Evolutionary conservation across 2,888 invertebrate species (phyloP), one percentile per base, ranked within the genome.

Genomic region (Cyclophora punctaria): DNA sequence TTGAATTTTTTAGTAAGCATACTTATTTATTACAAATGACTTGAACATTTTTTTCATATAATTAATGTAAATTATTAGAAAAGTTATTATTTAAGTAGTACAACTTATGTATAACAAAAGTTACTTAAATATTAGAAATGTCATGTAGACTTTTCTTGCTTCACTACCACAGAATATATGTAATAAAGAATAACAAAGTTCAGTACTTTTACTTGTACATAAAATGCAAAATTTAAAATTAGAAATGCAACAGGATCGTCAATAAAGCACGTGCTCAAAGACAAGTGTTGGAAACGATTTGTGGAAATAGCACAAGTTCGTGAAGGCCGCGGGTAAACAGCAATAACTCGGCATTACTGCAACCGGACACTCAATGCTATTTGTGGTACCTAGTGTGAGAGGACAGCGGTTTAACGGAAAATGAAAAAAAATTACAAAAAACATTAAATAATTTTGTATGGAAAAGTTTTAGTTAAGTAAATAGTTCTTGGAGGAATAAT

Each of bases 271-370:
- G 84, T 80, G 84, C 75, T 73, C 52, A 58, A 59, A 69, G 71
- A 73, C 73, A 74, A 78, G 76, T 76, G 73, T 67, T 71, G 64
- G 63, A 75, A 75, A 78, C 76, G 74, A 80, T 86, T 82, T 80
- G 73, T 70, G 71, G 59, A 80, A 83, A 75, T 74, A 65, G 78
- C 69, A 69, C 75, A 69, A 72, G 75, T 69, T 87, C 87, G 86
- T 87, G 87, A 83, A 86, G 80, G 85, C 87, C 86, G 86, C 78
- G 69, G 87, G 85, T 83, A 71, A 66, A 65, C 62, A 62, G 71
- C 80, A 84, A 87, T 86, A 78, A 76, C 63, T 71, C 67, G 59
- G 67, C 64, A 84, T 85, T 86, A 84, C 72, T 72, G 72, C 78
- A 80, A 78, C 82, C 73, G 83, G 78, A 77, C 73, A 74, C 69